These are phyloP conservation scores for Tethea ocularis DNA, from an alignment of 2,888 invertebrate species.

Conservation along the genomic window DNA sequence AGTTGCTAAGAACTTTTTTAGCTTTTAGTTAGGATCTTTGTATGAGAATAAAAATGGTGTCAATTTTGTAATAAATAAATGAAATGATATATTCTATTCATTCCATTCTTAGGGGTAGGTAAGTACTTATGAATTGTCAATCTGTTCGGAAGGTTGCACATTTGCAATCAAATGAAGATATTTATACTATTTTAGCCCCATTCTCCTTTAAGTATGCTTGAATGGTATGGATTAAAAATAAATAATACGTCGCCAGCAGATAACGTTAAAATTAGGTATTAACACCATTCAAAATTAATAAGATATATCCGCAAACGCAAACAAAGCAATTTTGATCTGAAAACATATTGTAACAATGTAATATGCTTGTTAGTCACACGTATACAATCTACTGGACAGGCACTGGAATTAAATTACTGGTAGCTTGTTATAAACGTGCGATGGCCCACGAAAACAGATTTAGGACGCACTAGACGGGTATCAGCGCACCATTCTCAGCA, in stretches of 20 bases:
- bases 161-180: too few species aligned
- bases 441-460: constrained; percentile 64
- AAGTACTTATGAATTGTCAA: too few species aligned
- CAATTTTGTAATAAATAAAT: neutral
- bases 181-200: too few species aligned
- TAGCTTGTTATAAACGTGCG: constrained; percentile 15
- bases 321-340: neutral
- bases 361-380: neutral
- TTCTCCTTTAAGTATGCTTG: too few species aligned
- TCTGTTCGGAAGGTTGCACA: too few species aligned
- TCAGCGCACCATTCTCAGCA: constrained; percentile 67
- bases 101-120: too few species aligned
- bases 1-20: neutral
- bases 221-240: too few species aligned
- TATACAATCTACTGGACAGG: neutral
- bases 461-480: constrained; percentile 72
- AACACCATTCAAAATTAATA: too few species aligned
- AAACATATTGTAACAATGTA: neutral
- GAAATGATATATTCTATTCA: too few species aligned
- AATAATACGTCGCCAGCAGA: too few species aligned
- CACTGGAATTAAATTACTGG: constrained; percentile 5
- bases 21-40: neutral
- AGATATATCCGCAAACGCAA: neutral
- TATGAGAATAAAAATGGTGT: neutral
- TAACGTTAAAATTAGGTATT: too few species aligned